Evolutionary conservation across 2,113 vertebrate genomes (phyloP), one percentile per base, ranked within the genome.

Genomic region (Rhizomys pruinosus): DNA sequence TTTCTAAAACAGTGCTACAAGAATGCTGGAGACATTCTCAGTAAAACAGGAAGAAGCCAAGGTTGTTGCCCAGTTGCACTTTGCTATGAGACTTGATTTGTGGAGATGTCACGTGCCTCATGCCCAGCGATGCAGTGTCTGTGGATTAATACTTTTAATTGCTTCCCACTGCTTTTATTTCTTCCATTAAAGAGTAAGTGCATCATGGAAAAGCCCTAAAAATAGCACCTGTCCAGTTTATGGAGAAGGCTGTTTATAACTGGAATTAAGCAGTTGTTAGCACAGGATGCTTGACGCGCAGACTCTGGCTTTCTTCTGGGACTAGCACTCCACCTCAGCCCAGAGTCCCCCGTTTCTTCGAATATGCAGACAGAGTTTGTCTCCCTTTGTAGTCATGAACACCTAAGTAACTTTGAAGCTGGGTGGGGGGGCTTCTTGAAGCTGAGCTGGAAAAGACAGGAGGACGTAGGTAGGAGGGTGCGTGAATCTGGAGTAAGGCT

Each of bases 171-270:
- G 66, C 88, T 47, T 93, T 89, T 84, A 90, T 84, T 93, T 84
- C 80, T 85, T 87, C 90, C 72, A 37, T 84, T 93, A 92, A 93
- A 92, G 94, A 96, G 34, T 55, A 87, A 91, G 42, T 59, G 85
- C 92, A 94, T 84, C 90, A 73, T 77, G 96, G 94, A 90, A 96
- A 90, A 88, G 69, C 82, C 89, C 90, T 95, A 95, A 95, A 90
- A 90, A 92, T 81, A 92, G 85, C 37, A 23, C 73, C 94, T 90
- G 66, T 32, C 61, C 10, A 17, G 25, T 73, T 94, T 81, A 87
- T 77, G 63, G 92, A 85, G 93, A 90, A 88, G 66, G 61, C 61
- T 68, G 69, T 89, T 92, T 87, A 92, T 85, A 57, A 64, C 1
- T 71, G 76, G 80, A 89, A 61, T 73, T 47, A 96, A 87, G 84